Percentiles rank a stretch among this genome's conserved stretches.
Evolutionary conservation across 2,888 invertebrate species (phyloP).

Genomic region (Tanytarsus gracilentus): DNA sequence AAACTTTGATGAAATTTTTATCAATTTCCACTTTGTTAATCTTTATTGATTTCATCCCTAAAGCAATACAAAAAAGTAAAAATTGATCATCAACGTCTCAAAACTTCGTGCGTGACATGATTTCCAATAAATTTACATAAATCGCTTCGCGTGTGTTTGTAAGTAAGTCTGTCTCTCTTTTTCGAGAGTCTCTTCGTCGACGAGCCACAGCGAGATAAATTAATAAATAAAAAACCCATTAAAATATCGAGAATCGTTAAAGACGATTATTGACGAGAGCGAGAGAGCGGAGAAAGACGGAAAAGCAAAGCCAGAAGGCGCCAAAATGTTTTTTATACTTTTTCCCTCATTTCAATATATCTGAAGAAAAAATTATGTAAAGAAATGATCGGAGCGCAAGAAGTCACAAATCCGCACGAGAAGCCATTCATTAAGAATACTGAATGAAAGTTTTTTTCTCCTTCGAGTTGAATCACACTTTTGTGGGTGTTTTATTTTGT

Average conservation of each 20-base stretch:
- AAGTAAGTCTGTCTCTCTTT: too few relatives aligned
- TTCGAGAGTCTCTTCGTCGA: too few relatives aligned
- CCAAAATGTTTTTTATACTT: constrained; percentile 7
- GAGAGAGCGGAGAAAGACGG: not conserved
- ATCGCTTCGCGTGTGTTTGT: too few relatives aligned
- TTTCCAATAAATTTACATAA: constrained; percentile 24
- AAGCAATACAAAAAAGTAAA: too few relatives aligned
- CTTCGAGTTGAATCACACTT: constrained; percentile 19
- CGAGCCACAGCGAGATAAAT: constrained; percentile 8
- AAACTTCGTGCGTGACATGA: constrained; percentile 23
- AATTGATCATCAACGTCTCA: too few relatives aligned
- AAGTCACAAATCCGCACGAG: not conserved
- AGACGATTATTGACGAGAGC: not conserved
- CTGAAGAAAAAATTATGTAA: constrained; percentile 21
- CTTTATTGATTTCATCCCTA: too few relatives aligned
- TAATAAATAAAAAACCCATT: constrained; percentile 28
- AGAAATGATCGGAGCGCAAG: not conserved
- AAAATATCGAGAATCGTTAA: constrained; percentile 26
- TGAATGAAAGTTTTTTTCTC: constrained; percentile 28
- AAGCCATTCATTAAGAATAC: constrained; percentile 28
- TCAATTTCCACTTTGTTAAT: too few relatives aligned
- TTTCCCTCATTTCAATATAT: constrained; percentile 1
- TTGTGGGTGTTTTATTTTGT: constrained; percentile 28
- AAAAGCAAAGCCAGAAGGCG: constrained; percentile 24
- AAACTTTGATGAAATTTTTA: too few relatives aligned